Evolutionary conservation across 2,797 vertebrate genomes (phyloP).

Genomic region (Carcharodon carcharias): DNA sequence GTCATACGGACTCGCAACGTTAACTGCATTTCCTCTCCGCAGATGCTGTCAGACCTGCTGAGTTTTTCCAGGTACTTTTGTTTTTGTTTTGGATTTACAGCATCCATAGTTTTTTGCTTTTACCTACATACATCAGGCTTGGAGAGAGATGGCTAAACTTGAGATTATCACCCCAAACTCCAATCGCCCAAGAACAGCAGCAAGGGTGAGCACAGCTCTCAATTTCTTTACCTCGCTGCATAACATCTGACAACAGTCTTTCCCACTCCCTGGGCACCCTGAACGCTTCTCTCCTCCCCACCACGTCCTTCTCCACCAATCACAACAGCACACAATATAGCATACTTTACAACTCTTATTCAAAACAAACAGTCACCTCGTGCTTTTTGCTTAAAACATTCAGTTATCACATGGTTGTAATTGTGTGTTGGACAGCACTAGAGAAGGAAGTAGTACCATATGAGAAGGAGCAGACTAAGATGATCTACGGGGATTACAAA

Average conservation of each 20-base stretch:
- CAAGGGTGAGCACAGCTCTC: background rate
- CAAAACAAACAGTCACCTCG: background rate
- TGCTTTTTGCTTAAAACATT: background rate
- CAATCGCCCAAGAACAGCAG: background rate
- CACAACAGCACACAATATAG: background rate
- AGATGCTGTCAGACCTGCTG: too few relatives aligned
- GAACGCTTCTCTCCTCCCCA: background rate
- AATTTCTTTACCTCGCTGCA: background rate
- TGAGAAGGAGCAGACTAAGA: too few relatives aligned
- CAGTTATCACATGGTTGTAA: background rate
- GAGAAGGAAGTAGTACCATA: too few relatives aligned
- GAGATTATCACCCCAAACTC: background rate
- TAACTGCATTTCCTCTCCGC: too few relatives aligned
- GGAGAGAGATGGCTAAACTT: background rate
- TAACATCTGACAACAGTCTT: too few relatives aligned
- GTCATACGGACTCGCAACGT: too few relatives aligned
- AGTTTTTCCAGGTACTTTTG: too few relatives aligned
- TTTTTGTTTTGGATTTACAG: too few relatives aligned
- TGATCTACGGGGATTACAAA: too few relatives aligned
- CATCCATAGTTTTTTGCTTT: too few relatives aligned
- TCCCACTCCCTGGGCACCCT: background rate
- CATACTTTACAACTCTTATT: background rate
- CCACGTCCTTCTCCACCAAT: background rate
- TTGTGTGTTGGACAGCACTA: background rate
- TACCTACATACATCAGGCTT: too few relatives aligned